Percentiles rank a stretch among this genome's conserved stretches.
Evolutionary conservation across 1,140 invertebrate species (phyloP).

Genomic region (Drosophila pectinifera): DNA sequence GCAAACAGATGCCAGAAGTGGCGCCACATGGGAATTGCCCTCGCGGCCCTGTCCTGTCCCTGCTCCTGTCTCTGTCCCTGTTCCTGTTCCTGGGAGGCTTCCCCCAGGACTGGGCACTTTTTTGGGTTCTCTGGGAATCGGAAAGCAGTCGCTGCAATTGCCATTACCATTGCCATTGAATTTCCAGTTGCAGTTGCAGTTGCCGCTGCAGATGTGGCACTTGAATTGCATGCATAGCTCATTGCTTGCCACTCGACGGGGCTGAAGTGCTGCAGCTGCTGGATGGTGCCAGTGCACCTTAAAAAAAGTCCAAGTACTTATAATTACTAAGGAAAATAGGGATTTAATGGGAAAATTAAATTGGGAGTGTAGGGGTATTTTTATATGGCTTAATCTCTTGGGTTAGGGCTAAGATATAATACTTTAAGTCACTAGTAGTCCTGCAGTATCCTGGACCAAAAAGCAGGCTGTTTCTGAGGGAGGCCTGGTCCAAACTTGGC

Average conservation of each 20-base stretch:
- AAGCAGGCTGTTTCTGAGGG: not conserved
- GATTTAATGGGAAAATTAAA: too few relatives aligned
- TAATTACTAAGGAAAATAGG: too few relatives aligned
- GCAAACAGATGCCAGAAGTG: conserved; percentile 61
- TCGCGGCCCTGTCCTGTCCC: not conserved
- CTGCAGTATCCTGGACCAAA: not conserved
- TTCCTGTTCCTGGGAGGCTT: too few relatives aligned
- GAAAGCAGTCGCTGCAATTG: conserved; percentile 32
- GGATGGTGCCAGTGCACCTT: conserved; percentile 8
- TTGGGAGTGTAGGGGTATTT: too few relatives aligned
- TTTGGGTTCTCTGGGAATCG: conserved; percentile 55
- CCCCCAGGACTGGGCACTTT: conserved; percentile 34
- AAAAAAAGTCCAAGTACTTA: too few relatives aligned
- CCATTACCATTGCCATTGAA: conserved; percentile 37
- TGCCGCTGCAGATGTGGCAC: conserved; percentile 59
- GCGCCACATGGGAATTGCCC: conserved; percentile 24
- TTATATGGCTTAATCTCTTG: too few relatives aligned
- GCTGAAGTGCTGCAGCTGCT: conserved; percentile 34
- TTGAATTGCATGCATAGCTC: conserved; percentile 82
- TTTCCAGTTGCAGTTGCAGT: conserved; percentile 25
- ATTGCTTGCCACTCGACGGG: conserved; percentile 75
- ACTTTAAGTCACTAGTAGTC: too few relatives aligned
- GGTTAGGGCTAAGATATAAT: too few relatives aligned
- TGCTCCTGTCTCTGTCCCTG: too few relatives aligned
- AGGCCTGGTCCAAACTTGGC: too few relatives aligned